Percentiles rank a stretch among this genome's conserved stretches.
These are phyloP conservation scores for Zapornia atra DNA, from an alignment of 2,113 vertebrate genomes.

Conservation along the genomic window DNA sequence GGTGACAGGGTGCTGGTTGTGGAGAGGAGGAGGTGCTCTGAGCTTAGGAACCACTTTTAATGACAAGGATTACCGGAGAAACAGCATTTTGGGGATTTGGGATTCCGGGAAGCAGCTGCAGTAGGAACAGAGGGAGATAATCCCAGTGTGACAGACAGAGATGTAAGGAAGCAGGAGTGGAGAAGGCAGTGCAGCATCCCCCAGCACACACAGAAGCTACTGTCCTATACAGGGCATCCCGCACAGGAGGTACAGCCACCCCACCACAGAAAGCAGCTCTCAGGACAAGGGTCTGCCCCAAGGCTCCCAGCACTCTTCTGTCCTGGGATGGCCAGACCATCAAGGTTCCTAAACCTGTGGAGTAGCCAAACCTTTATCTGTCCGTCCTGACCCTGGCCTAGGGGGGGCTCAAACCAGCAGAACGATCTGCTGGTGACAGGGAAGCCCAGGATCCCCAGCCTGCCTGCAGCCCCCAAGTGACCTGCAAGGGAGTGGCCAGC, in stretches of 20 bases:
- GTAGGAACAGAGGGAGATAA: constrained; percentile 48
- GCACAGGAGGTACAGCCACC: background rate
- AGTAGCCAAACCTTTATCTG: background rate
- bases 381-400: background rate
- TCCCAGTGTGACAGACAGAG: constrained; percentile 24
- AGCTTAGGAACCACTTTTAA: constrained; percentile 28
- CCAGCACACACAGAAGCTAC: background rate
- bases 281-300: background rate
- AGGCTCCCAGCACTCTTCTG: background rate
- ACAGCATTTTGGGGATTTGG: constrained; percentile 51
- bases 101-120: constrained; percentile 47
- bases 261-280: background rate
- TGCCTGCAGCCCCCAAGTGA: background rate
- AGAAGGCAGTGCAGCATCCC: background rate
- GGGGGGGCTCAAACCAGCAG: background rate
- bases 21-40: background rate
- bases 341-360: background rate
- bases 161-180: background rate
- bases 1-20: background rate
- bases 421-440: background rate
- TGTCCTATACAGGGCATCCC: background rate
- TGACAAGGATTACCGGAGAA: constrained; percentile 53
- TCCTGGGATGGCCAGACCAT: background rate
- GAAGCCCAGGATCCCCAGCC: background rate
- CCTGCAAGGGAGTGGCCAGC: background rate